Conservation (phyloP, 2,888 invertebrate species). For the Hoplodrina ambigua region DNA sequence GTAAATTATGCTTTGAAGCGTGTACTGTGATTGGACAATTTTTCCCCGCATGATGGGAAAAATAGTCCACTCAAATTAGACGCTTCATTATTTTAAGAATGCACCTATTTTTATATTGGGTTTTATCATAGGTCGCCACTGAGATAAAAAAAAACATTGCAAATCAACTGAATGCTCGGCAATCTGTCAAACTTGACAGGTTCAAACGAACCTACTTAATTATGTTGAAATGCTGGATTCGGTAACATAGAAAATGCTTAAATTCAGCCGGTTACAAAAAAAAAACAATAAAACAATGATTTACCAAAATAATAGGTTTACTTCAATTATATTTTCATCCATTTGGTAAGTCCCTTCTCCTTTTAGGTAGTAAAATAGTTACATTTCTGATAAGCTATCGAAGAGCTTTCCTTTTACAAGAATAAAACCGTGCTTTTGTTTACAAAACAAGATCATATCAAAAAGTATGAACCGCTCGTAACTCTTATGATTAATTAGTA, state of each 20-base stretch:
- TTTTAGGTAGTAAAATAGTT: background rate
- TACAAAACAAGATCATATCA: constrained; percentile 1
- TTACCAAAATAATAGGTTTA: background rate
- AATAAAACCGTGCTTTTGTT: no score
- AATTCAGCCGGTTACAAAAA: no score
- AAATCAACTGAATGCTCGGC: background rate
- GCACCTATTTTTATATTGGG: background rate
- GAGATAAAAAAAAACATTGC: background rate
- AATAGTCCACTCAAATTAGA: background rate
- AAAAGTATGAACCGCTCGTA: background rate
- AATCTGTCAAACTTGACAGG: background rate
- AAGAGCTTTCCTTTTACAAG: no score
- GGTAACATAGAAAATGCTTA: no score
- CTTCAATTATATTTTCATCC: background rate
- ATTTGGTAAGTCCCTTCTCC: no score
- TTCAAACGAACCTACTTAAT: background rate
- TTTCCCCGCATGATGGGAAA: background rate
- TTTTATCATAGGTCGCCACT: background rate
- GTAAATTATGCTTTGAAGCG: background rate
- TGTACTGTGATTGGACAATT: no score
- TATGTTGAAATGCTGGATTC: background rate
- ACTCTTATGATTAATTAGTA: constrained; percentile 21
- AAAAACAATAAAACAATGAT: no score
- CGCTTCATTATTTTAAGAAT: background rate
- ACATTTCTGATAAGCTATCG: no score